Percentiles rank a stretch among this genome's conserved stretches.
These are phyloP conservation scores for Alentia gelatinosa DNA, from an alignment of 2,888 invertebrate species.

Conservation along the genomic window DNA sequence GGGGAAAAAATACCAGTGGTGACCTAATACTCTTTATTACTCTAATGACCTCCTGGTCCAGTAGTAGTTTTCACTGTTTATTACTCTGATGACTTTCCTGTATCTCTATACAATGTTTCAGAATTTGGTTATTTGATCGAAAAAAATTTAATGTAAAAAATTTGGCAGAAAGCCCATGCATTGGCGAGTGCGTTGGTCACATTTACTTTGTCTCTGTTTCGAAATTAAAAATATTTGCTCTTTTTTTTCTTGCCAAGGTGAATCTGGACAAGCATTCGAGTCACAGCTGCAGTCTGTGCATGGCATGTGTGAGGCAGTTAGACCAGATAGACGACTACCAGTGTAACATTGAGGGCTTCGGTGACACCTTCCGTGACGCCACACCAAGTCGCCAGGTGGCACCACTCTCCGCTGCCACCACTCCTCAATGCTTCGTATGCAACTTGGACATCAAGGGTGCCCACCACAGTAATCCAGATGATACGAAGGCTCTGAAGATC, in stretches of 20 bases:
- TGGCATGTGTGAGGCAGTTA: neutral
- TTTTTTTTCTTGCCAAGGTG: neutral
- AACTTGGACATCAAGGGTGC: neutral
- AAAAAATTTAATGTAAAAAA: too few species aligned
- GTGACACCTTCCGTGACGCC: constrained; percentile 20
- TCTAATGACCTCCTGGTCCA: too few species aligned
- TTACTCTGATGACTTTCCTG: too few species aligned
- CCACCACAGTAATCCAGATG: neutral
- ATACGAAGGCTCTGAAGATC: neutral
- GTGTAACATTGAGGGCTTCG: neutral
- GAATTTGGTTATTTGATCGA: too few species aligned
- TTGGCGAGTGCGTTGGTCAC: too few species aligned
- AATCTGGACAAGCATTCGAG: neutral
- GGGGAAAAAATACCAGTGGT: too few species aligned
- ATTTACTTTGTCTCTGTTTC: too few species aligned
- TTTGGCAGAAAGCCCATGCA: too few species aligned
- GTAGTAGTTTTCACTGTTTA: too few species aligned
- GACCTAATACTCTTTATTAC: too few species aligned
- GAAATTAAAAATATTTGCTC: too few species aligned
- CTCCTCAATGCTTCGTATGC: neutral
- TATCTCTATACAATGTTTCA: too few species aligned
- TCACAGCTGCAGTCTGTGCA: neutral
- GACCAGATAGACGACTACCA: constrained; percentile 15
- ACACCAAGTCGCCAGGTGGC: neutral
- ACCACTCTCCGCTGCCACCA: neutral